Evolutionary conservation across 2,113 vertebrate genomes (phyloP).

Genomic region (Strigops habroptila): DNA sequence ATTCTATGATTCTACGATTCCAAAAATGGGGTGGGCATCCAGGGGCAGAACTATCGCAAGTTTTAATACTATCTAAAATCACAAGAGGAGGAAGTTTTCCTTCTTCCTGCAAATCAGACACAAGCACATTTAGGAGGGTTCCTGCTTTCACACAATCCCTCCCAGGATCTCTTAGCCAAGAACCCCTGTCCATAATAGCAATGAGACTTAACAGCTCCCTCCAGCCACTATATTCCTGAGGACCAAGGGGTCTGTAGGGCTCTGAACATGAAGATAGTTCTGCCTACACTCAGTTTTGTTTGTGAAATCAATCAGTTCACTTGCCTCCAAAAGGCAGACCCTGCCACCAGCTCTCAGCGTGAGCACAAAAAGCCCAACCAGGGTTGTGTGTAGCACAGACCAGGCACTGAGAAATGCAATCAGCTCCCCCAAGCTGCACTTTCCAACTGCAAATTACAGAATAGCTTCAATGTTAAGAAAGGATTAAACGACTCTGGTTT

Average conservation of each 20-base stretch:
- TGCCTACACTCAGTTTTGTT: neutral
- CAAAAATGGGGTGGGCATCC: neutral
- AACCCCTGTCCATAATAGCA: neutral
- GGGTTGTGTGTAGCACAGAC: neutral
- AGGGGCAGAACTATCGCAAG: neutral
- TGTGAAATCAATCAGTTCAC: neutral
- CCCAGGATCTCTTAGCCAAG: neutral
- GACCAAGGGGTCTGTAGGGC: neutral
- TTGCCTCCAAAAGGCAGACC: neutral
- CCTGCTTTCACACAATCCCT: neutral
- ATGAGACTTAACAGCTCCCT: neutral
- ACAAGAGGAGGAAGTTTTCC: neutral
- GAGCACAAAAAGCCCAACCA: neutral
- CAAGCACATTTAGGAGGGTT: neutral
- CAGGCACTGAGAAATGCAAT: neutral
- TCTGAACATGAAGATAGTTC: neutral
- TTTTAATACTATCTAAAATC: neutral
- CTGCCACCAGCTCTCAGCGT: neutral
- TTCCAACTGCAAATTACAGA: neutral
- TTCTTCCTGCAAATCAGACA: neutral
- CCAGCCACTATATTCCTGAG: rapidly evolving
- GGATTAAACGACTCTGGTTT: neutral
- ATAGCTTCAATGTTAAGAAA: neutral
- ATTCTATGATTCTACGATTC: neutral
- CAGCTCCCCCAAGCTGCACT: conserved; percentile 44